A percentile compares a stretch with the other conserved stretches of the same genome.
Conservation (phyloP, 1,140 invertebrate species). For the Tetramorium simillimum region DNA sequence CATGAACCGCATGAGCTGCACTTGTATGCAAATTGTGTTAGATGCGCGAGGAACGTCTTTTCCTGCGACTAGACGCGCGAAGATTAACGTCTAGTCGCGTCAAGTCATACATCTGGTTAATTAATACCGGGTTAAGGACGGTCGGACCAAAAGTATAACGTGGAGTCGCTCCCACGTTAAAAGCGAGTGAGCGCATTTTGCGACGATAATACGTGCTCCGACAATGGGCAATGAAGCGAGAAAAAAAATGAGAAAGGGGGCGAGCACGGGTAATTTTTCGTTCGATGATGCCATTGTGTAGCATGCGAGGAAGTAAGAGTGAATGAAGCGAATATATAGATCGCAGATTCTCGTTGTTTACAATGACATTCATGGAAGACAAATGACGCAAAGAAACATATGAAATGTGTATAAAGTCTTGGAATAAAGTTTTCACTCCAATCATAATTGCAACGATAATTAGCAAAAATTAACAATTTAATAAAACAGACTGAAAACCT, state of each 20-base stretch:
- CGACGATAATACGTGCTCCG: not conserved
- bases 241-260: conserved; percentile 23
- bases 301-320: not conserved
- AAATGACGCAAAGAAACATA: not conserved
- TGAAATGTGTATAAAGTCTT: no score
- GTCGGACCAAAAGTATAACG: conserved; percentile 26
- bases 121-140: conserved; percentile 35
- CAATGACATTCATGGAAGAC: conserved; percentile 14
- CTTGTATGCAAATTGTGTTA: conserved; percentile 36
- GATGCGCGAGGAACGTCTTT: conserved; percentile 3
- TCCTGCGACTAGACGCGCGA: not conserved
- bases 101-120: not conserved
- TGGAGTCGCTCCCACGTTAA: conserved; percentile 26
- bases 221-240: conserved; percentile 25
- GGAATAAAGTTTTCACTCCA: not conserved
- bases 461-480: not conserved
- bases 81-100: not conserved
- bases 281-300: conserved; percentile 28
- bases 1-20: not conserved
- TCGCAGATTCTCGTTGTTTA: not conserved
- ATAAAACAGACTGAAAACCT: not conserved
- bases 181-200: not conserved
- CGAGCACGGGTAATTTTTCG: conserved; percentile 22
- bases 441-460: not conserved
- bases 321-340: conserved; percentile 20